Base-by-base conservation (phyloP, 1,140 invertebrate species). In the Tetramorium simillimum region DNA sequence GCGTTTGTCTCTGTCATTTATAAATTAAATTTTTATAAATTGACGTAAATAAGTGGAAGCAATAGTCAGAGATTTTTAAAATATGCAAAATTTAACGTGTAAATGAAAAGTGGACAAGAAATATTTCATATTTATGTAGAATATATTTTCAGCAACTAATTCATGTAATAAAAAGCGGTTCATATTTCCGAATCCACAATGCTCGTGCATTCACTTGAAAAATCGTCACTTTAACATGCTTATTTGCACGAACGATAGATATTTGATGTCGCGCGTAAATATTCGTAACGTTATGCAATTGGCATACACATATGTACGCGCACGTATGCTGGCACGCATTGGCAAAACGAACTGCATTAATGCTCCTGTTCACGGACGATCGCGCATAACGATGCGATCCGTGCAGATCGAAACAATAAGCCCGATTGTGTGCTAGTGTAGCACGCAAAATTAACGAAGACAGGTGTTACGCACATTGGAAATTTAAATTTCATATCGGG, bases 371-470 rank as follows among this genome's bases (percentile, higher is more conserved):
- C 76, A 67, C 76, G 75, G 51, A 78, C 24, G 76, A 49, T 49
- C 76, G 63, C 51, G 75, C 77, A 60, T 86, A 81, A 81, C 76
- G 85, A 86, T 81, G 85, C 77, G 46, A 86, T 40, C 43, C 16
- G 40, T 2, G 28, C 33, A n/a, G 51, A 14, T 18, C 37, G 85
- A 69, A 85, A 78, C 46, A 78, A 78, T 56, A 65, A 63, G 82
- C 62, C 60, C 43, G 72, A 77, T 65, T 63, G 60, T 65, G 37
- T 62, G 37, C 40, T 21, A 24, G 33, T 78, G 37, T 56, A 53
- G 72, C 18, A 33, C 33, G 37, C 21, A 49, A 78, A 78, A 85
- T 78, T 85, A 78, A 77, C 82, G 46, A 78, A 85, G 82, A 78
- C 58, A 65, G 49, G 75, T 78, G 69, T 75, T 73, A 24, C 43